Percentiles rank a stretch among this genome's conserved stretches.
Conservation (phyloP, 2,888 invertebrate genomes). For the Beris chalybata region DNA sequence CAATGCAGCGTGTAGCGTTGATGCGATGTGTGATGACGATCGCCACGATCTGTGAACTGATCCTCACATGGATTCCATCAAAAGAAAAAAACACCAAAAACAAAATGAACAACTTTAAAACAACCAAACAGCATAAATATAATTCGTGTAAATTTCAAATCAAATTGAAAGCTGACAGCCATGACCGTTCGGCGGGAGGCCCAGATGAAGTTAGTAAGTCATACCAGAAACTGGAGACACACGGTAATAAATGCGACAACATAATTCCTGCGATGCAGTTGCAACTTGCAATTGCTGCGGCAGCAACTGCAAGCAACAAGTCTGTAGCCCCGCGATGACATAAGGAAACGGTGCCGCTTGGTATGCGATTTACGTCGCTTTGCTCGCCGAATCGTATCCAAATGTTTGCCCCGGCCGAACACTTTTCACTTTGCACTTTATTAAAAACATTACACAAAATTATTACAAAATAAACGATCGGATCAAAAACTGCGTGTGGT, state of each 20-base stretch:
- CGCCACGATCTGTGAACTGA: no score
- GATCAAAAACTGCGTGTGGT: background rate
- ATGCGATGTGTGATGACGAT: no score
- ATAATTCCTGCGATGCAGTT: slow-evolving; percentile 2
- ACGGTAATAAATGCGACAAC: slow-evolving; percentile 4
- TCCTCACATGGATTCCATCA: no score
- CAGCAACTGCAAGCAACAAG: slow-evolving; percentile 4
- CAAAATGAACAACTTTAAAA: no score
- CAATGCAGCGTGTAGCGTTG: no score
- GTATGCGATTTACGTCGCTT: slow-evolving; percentile 17
- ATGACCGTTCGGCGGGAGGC: no score
- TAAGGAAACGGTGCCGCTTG: slow-evolving; percentile 19
- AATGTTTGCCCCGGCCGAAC: slow-evolving; percentile 3
- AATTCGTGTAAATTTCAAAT: no score
- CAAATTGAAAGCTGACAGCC: no score
- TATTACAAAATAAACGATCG: slow-evolving; percentile 17
- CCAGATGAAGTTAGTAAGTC: no score
- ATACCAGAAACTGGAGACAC: no score
- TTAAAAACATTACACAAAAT: slow-evolving; percentile 19
- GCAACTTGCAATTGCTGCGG: background rate
- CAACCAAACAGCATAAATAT: no score
- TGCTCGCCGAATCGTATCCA: slow-evolving; percentile 16
- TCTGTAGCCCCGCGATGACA: background rate
- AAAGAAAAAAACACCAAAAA: no score
- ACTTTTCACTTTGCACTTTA: slow-evolving; percentile 17